Conservation (phyloP, 1,140 invertebrate genomes). For the Caenorhabditis remanei region DNA sequence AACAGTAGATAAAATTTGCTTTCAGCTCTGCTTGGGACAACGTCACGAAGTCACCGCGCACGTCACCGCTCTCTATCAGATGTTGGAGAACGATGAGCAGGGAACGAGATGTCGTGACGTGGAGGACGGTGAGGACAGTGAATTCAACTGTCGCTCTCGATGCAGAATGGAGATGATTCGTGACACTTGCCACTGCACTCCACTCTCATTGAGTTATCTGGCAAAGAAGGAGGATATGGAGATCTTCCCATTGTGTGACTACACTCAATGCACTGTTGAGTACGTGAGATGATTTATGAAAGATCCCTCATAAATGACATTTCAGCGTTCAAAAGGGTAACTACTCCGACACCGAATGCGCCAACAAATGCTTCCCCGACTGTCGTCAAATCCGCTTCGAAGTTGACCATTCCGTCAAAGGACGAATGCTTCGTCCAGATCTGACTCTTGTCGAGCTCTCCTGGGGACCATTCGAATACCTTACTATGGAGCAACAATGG, state of each 20-base stretch:
- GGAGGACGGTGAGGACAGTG: constrained; percentile 71
- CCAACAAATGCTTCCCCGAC: constrained; percentile 72
- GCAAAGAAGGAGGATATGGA: constrained; percentile 68
- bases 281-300: constrained; percentile 42
- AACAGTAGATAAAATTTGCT: background rate
- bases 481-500: constrained; percentile 75
- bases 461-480: constrained; percentile 76
- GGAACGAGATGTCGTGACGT: constrained; percentile 73
- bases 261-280: constrained; percentile 71
- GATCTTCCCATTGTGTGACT: constrained; percentile 71
- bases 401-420: constrained; percentile 72
- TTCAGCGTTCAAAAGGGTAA: constrained; percentile 72
- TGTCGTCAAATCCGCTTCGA: constrained; percentile 76
- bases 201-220: constrained; percentile 69
- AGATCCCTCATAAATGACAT: background rate
- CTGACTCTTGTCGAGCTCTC: constrained; percentile 73
- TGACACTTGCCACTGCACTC: constrained; percentile 74
- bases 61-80: constrained; percentile 75
- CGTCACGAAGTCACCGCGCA: constrained; percentile 75
- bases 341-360: constrained; percentile 71
- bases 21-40: constrained; percentile 74
- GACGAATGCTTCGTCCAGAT: constrained; percentile 72
- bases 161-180: constrained; percentile 76
- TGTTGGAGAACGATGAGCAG: constrained; percentile 76
- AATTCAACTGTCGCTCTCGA: constrained; percentile 75